phyloP scores from a whole-genome alignment of 2,888 invertebrate species.

The Leptopilina myrica region DNA sequence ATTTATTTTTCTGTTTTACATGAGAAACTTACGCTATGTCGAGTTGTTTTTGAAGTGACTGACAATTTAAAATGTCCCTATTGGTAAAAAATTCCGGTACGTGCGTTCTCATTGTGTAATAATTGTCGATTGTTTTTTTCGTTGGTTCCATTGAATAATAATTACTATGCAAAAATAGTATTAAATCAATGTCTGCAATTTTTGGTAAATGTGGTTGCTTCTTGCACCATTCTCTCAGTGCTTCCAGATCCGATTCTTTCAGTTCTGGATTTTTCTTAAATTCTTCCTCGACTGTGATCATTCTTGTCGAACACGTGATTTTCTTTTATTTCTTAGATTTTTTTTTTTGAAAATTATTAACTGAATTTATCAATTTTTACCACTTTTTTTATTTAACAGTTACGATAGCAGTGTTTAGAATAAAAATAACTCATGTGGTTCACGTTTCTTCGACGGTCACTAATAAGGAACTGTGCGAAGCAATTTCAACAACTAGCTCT shows the following conservation, averaged over 20 bases:
- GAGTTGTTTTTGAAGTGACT: slow-evolving; percentile 77
- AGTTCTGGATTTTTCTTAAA: slow-evolving; percentile 81
- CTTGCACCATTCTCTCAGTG: slow-evolving; percentile 81
- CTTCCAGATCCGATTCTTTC: slow-evolving; percentile 80
- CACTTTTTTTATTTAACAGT: too few species aligned
- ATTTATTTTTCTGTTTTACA: too few species aligned
- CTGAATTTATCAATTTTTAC: too few species aligned
- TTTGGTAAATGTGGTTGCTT: slow-evolving; percentile 84
- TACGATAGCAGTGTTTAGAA: too few species aligned
- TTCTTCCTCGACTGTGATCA: slow-evolving; percentile 77
- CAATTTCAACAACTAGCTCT: neutral
- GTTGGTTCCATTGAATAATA: slow-evolving; percentile 83
- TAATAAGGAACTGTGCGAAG: neutral
- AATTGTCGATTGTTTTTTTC: slow-evolving; percentile 84
- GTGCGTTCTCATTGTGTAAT: slow-evolving; percentile 83
- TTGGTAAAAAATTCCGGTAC: slow-evolving; percentile 76
- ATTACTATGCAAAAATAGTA: slow-evolving; percentile 84
- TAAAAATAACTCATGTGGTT: too few species aligned
- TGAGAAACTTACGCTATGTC: slow-evolving; percentile 77
- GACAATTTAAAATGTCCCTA: slow-evolving; percentile 77
- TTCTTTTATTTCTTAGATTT: too few species aligned
- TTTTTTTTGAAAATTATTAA: too few species aligned
- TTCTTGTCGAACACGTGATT: neutral
- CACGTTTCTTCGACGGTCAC: neutral
- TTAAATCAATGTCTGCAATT: slow-evolving; percentile 80